These are phyloP conservation scores for Hippocampus zosterae DNA, from an alignment of 2,113 vertebrate species.

Conservation along the genomic window DNA sequence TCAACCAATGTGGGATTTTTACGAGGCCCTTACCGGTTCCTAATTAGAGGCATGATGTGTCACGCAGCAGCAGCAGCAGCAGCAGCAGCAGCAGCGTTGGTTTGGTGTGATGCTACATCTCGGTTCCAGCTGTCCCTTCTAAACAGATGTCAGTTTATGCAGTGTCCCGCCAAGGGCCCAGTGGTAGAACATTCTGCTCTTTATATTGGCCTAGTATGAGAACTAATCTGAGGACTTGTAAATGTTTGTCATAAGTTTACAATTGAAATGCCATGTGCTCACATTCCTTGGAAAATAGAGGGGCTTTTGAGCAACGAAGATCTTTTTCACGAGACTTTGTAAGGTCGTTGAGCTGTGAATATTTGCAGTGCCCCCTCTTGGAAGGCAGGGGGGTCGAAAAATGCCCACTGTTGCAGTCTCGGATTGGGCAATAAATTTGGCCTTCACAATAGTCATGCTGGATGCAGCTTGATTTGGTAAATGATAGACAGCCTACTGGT, in stretches of 20 bases:
- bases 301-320: constrained; percentile 33
- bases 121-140: constrained; percentile 1
- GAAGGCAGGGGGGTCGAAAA: constrained; percentile 8
- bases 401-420: neutral
- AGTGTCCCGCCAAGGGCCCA: neutral
- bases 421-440: neutral
- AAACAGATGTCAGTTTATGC: constrained; percentile 1
- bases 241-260: constrained; percentile 41
- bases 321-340: constrained; percentile 43
- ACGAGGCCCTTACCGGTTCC: neutral
- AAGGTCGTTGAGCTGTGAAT: constrained; percentile 14
- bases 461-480: neutral
- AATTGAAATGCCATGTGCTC: constrained; percentile 29
- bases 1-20: neutral
- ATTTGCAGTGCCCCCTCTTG: constrained; percentile 8
- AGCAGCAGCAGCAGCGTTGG: neutral
- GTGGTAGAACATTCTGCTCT: neutral
- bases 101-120: neutral
- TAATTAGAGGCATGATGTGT: constrained; percentile 9
- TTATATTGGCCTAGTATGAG: constrained; percentile 2
- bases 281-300: constrained; percentile 45
- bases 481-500: neutral
- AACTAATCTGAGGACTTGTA: constrained; percentile 12
- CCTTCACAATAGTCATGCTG: neutral
- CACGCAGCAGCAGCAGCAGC: neutral